Conservation (phyloP, 1,140 invertebrate species). For the Lineus longissimus region DNA sequence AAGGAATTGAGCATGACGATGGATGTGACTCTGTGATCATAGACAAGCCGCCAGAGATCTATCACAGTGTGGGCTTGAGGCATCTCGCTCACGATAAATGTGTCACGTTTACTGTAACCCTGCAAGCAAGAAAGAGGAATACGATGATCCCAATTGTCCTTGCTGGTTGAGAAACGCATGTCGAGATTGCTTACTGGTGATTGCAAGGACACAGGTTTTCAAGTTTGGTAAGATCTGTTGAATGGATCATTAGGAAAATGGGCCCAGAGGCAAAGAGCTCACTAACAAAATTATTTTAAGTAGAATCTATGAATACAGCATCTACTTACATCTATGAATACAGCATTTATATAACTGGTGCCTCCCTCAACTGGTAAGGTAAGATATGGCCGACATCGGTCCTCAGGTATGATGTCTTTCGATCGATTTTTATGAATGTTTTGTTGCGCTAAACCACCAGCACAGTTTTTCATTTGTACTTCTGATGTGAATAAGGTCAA, state of each 20-base stretch:
- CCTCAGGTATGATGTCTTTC: conserved; percentile 27
- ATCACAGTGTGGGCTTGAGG: conserved; percentile 47
- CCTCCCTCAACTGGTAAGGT: conserved; percentile 38
- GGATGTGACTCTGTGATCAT: conserved; percentile 43
- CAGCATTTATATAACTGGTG: conserved; percentile 53
- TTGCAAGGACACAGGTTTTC: too few species aligned
- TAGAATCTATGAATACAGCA: neutral
- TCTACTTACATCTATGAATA: conserved; percentile 49
- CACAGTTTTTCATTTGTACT: too few species aligned
- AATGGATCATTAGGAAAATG: too few species aligned
- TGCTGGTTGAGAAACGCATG: neutral
- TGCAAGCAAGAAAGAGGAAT: conserved; percentile 19
- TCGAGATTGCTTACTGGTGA: too few species aligned
- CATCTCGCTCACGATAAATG: conserved; percentile 49
- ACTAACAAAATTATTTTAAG: too few species aligned
- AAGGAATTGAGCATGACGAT: conserved; percentile 23
- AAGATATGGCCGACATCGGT: conserved; percentile 42
- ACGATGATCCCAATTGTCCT: neutral
- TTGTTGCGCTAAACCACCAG: too few species aligned
- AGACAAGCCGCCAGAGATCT: conserved; percentile 50
- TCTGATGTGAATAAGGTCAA: too few species aligned
- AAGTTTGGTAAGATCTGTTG: too few species aligned
- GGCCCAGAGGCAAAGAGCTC: too few species aligned
- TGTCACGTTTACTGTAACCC: conserved; percentile 42
- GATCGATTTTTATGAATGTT: too few species aligned